Base-by-base conservation (phyloP, 2,888 invertebrate genomes). In the Elmis aenea region DNA sequence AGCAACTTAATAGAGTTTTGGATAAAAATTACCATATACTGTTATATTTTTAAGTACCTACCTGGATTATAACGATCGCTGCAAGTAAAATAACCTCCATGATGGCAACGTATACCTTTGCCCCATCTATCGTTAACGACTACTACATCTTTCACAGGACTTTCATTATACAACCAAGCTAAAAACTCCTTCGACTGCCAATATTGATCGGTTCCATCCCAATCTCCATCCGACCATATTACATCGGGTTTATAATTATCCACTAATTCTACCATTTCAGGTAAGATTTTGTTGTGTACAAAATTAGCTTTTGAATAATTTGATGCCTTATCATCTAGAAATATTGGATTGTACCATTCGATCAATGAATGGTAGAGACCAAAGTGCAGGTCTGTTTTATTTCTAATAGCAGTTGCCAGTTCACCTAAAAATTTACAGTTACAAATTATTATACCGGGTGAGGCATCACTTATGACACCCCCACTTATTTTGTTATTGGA, bases 71-170 rank as follows among this genome's bases (percentile, higher is more conserved):
- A 90, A 54, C 88, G 76, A 67, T 96, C 95, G 1, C 70, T 66
- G 61, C 92, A 92, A 11, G 89, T 93, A 51, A 79, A 84, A 62
- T 85, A 91, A 52, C 85, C 94, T 2, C 95, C 95, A 67, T 96
- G 95, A 46, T 81, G 72, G 45, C 95, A 94, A 2, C 77, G 69
- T 2, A 78, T 81, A 3, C 76, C 83, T 3, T 67, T 72, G 1
- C 96, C 95, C 95, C 95, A 96, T 50, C 96, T 76, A 66, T 97
- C 96, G 64, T 97, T 97, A 0, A 85, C 86, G 0, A 95, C 92
- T 0, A 97, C 79, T 2, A 79, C 83, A 48, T 93, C 81, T 55
- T 82, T 85, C 0, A 96, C 89, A 0, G 90, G 89, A 59, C 93
- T 93, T 0, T 89, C 84, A 57, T 91, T 94, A 58, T 91, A 95